These are phyloP conservation scores for Acomys russatus DNA, from an alignment of 2,797 vertebrate species.

Conservation along the genomic window DNA sequence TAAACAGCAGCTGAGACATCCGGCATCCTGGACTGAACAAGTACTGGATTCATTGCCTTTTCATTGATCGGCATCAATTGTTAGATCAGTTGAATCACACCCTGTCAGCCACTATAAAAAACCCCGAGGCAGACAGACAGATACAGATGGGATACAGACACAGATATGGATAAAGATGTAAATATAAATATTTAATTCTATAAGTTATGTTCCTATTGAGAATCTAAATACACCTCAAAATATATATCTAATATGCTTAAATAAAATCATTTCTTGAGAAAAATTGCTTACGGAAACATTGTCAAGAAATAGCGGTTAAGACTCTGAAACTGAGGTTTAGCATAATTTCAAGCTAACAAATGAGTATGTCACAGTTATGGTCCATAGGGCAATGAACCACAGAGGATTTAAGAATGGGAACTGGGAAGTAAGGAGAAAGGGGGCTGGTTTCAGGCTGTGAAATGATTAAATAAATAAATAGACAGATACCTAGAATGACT, in stretches of 20 bases:
- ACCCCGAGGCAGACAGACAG: background rate
- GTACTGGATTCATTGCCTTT: background rate
- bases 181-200: too few species aligned
- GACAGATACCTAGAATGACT: background rate
- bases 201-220: background rate
- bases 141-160: background rate
- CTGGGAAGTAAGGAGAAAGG: too few species aligned
- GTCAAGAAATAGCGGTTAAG: background rate
- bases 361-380: background rate
- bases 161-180: background rate
- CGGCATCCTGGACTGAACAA: background rate
- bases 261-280: conserved; percentile 1
- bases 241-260: background rate
- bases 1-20: background rate
- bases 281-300: background rate
- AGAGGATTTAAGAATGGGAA: background rate
- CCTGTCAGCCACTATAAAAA: background rate
- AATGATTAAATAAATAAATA: too few species aligned
- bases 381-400: background rate
- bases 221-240: background rate
- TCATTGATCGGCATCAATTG: background rate
- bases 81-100: background rate
- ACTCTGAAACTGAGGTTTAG: background rate
- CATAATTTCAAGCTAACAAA: background rate
- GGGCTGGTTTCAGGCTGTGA: too few species aligned